Conservation (phyloP, 2,888 invertebrate species). For the Folsomia manolachei region DNA sequence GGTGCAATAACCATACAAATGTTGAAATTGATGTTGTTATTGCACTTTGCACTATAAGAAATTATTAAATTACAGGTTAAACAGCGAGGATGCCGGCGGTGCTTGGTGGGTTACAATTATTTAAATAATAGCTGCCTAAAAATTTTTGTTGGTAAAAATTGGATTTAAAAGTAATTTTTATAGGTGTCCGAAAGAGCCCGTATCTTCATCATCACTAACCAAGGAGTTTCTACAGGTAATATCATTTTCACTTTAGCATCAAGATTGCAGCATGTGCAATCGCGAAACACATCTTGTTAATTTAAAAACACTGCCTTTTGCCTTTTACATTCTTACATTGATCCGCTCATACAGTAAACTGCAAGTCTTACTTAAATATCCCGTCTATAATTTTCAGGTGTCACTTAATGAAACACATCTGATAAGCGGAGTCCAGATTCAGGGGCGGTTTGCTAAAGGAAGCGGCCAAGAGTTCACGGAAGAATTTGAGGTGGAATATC, state of each 20-base stretch:
- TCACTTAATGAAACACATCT: conserved; percentile 58
- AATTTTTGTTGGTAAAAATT: too few species aligned
- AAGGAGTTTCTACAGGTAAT: conserved; percentile 63
- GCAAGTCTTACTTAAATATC: neutral
- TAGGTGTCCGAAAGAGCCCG: too few species aligned
- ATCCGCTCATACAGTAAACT: neutral
- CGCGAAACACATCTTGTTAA: conserved; percentile 5
- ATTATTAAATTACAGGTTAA: conserved; percentile 60
- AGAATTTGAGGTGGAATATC: conserved; percentile 68
- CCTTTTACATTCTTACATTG: too few species aligned
- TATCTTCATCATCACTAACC: conserved; percentile 63
- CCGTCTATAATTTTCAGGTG: conserved; percentile 27
- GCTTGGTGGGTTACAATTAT: conserved; percentile 66
- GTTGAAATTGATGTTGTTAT: conserved; percentile 15
- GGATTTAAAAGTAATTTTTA: too few species aligned
- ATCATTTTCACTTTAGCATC: neutral
- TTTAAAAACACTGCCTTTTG: conserved; percentile 1
- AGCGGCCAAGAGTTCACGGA: conserved; percentile 72
- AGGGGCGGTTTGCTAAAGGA: conserved; percentile 67
- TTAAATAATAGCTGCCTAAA: neutral
- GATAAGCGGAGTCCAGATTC: conserved; percentile 70
- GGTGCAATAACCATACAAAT: neutral
- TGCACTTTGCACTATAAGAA: neutral
- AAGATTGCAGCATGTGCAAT: conserved; percentile 3
- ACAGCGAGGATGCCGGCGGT: conserved; percentile 68